Percentiles rank a stretch among this genome's conserved stretches.
Evolutionary conservation across 2,797 vertebrate genomes (phyloP).

Genomic region (Hydrocynus forskahlii): DNA sequence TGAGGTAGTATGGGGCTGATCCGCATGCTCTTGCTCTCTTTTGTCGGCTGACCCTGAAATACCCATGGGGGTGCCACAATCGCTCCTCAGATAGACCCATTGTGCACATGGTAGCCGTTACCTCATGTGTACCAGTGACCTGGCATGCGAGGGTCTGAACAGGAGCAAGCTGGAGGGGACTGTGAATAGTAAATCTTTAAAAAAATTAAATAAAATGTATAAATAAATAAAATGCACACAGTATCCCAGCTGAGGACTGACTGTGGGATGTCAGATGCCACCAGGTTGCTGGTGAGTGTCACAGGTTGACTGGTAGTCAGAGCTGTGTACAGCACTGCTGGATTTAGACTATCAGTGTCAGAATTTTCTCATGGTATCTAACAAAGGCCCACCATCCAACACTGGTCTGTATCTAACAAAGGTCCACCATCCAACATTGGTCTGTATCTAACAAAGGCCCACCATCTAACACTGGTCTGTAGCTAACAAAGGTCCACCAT

Average conservation of each 20-base stretch:
- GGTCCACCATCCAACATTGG: too few relatives aligned
- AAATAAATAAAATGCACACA: conserved; percentile 24
- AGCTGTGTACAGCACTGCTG: too few relatives aligned
- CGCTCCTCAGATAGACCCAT: conserved; percentile 53
- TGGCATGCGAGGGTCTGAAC: conserved; percentile 48
- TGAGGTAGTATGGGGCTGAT: conserved; percentile 21
- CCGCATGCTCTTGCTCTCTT: conserved; percentile 17
- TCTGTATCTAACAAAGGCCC: too few relatives aligned
- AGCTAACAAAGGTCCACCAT: too few relatives aligned
- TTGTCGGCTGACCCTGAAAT: conserved; percentile 19
- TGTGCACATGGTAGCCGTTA: conserved; percentile 59
- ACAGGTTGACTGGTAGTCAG: too few relatives aligned
- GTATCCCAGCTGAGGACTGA: not conserved
- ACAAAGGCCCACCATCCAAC: too few relatives aligned
- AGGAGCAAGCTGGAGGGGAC: conserved; percentile 1
- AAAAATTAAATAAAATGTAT: conserved; percentile 59
- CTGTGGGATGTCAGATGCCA: not conserved
- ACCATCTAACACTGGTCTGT: too few relatives aligned
- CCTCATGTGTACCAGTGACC: conserved; percentile 54
- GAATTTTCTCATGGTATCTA: too few relatives aligned
- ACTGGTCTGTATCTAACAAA: too few relatives aligned
- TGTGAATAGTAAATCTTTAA: conserved; percentile 60
- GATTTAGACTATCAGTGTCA: too few relatives aligned
- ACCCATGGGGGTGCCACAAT: conserved; percentile 40
- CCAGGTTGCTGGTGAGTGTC: not conserved